A percentile compares a stretch with the other conserved stretches of the same genome.
Conservation (phyloP, 30 jellyfish, hydroid and myxozoan genomes). For the Aurelia sp. region DNA sequence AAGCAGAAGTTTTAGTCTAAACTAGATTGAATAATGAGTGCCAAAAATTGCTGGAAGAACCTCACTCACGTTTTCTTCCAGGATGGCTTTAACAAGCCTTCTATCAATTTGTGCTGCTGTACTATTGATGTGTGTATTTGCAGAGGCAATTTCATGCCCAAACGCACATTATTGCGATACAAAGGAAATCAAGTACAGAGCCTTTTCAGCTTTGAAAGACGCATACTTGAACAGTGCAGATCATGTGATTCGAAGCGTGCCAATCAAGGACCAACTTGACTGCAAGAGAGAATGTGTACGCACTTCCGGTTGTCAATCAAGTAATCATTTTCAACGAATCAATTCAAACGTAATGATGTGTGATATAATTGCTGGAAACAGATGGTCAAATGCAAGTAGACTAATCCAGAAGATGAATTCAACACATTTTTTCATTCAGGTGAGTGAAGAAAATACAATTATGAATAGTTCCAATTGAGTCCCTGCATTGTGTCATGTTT, state of each 20-base stretch:
- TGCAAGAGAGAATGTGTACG: constrained; percentile 36
- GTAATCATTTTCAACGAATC: no score
- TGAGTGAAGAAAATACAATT: background rate
- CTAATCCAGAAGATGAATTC: constrained; percentile 1
- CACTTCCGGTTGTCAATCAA: no score
- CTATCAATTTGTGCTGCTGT: no score
- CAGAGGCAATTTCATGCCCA: constrained; percentile 7
- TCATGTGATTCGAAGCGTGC: constrained; percentile 1
- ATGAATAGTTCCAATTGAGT: no score
- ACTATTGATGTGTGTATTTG: background rate
- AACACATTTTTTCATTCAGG: constrained; percentile 31
- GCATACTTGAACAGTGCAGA: constrained; percentile 25
- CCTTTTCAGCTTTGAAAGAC: constrained; percentile 3
- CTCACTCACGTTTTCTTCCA: no score
- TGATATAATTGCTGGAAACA: constrained; percentile 39
- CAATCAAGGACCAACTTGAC: background rate
- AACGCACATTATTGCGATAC: constrained; percentile 42
- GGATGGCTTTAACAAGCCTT: no score
- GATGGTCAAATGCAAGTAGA: constrained; percentile 56
- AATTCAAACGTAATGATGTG: constrained; percentile 24
- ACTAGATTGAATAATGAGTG: no score
- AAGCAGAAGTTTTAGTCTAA: no score
- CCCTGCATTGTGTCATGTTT: no score
- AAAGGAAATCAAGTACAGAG: constrained; percentile 22
- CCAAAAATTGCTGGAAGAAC: no score